Evolutionary conservation across 2,113 vertebrate genomes (phyloP).

Genomic region (Capra hircus): DNA sequence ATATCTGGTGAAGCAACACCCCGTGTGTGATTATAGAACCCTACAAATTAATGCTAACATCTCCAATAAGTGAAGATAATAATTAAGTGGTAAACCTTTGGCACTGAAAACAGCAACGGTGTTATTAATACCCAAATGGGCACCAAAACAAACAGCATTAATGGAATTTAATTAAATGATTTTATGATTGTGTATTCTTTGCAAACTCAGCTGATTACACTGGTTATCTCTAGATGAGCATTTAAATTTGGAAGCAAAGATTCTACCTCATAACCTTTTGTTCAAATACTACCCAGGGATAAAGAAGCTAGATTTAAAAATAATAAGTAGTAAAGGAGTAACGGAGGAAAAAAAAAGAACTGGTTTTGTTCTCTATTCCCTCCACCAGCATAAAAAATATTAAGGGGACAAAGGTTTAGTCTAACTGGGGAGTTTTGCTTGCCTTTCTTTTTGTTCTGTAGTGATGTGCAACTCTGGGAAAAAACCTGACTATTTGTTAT

Average conservation of each 20-base stretch:
- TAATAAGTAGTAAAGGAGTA: constrained; percentile 15
- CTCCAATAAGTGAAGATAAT: constrained; percentile 55
- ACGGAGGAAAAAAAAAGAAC: neutral
- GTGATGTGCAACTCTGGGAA: neutral
- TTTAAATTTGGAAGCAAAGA: constrained; percentile 58
- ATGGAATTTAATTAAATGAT: constrained; percentile 61
- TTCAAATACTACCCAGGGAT: constrained; percentile 38
- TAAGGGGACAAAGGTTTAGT: neutral
- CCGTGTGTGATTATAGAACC: constrained; percentile 43
- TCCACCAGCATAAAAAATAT: neutral
- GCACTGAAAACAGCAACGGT: constrained; percentile 49
- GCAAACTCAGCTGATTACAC: constrained; percentile 48
- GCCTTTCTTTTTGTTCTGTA: constrained; percentile 1
- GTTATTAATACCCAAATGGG: constrained; percentile 61
- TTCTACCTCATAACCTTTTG: constrained; percentile 33
- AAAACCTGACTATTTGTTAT: neutral
- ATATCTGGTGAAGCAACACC: neutral
- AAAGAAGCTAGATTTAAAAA: neutral
- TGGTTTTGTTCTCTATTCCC: neutral
- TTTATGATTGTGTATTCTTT: constrained; percentile 62
- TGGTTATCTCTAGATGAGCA: constrained; percentile 25
- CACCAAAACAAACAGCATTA: constrained; percentile 57
- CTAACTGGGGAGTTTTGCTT: neutral
- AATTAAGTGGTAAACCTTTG: constrained; percentile 70
- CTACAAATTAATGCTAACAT: constrained; percentile 47